Evolutionary conservation across 2,888 invertebrate genomes (phyloP).

Genomic region (Ischnura elegans): DNA sequence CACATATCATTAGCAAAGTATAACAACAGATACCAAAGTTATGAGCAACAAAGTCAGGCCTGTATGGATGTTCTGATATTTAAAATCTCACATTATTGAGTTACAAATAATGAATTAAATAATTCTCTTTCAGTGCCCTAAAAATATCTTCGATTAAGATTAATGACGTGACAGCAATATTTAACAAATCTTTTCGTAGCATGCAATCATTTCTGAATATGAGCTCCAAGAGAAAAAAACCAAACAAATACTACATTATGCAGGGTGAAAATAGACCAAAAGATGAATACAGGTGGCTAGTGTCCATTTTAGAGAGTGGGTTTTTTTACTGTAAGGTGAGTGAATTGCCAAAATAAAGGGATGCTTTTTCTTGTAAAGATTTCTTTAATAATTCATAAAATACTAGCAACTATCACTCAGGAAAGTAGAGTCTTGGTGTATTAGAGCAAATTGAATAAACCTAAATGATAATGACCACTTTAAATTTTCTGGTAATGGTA

Average conservation of each 20-base stretch:
- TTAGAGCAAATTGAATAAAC: not conserved
- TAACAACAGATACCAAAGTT: no score
- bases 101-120: no score
- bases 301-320: conserved; percentile 11
- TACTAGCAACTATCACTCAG: not conserved
- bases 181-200: not conserved
- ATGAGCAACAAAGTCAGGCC: no score
- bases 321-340: not conserved
- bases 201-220: not conserved
- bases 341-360: not conserved
- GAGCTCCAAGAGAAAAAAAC: not conserved
- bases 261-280: not conserved
- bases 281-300: not conserved
- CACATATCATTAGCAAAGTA: no score
- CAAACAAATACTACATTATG: conserved; percentile 11
- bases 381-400: not conserved
- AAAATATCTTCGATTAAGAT: conserved; percentile 12
- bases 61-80: no score
- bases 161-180: not conserved
- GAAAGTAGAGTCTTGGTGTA: not conserved
- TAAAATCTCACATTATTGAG: no score
- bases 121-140: not conserved
- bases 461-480: not conserved
- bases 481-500: not conserved
- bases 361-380: not conserved